Evolutionary conservation across 92 coral and sea anemone genomes (phyloP), one percentile per base, ranked within the genome.

Genomic region (Paramuricea clavata): DNA sequence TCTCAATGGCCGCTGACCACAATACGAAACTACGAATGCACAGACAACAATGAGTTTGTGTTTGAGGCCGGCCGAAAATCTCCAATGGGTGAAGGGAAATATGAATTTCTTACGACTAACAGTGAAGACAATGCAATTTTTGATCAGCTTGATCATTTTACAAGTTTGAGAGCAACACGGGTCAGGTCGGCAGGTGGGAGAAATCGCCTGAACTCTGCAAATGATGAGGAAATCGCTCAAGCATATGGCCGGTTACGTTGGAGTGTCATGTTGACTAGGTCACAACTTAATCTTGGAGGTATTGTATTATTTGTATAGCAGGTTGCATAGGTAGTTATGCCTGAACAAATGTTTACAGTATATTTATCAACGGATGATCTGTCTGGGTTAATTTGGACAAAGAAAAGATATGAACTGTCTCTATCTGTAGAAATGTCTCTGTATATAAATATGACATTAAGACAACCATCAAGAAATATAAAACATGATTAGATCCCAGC

Each of bases 1-100:
- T 94, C 99, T 13, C 99, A 96, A 87, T 96, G 99, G 99, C 99
- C 99, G 15, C 91, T 96, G 33, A 96, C 99, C 33, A 96, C 99
- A 3, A 87, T 96, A 22, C 97, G 99, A 5, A 96, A 90, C 72
- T 96, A 96, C 61, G 98, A 96, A 69, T 90, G 94, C 27, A 85
- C 95, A 81, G 99, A 96, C 91, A 71, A 87, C 61, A 93, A 93
- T 61, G 98, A 94, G 85, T 96, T 96, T 62, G 89, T 89, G 16
- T 93, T 96, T 90, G 99, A 96, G 81, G 97, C 97, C 19, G 99
- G 99, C 10, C 88, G 99, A 21, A 90, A 93, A 23, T 93, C 99
- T 33, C 99, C 99, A 3, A 96, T 96, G 99, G 99, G 99, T 0
- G 93, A 94, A 81, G 99, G 99, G 61, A 91, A 89, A 62, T 96